Evolutionary conservation across 2,797 vertebrate genomes (phyloP), one percentile per base, ranked within the genome.

Genomic region (Florisuga fusca): DNA sequence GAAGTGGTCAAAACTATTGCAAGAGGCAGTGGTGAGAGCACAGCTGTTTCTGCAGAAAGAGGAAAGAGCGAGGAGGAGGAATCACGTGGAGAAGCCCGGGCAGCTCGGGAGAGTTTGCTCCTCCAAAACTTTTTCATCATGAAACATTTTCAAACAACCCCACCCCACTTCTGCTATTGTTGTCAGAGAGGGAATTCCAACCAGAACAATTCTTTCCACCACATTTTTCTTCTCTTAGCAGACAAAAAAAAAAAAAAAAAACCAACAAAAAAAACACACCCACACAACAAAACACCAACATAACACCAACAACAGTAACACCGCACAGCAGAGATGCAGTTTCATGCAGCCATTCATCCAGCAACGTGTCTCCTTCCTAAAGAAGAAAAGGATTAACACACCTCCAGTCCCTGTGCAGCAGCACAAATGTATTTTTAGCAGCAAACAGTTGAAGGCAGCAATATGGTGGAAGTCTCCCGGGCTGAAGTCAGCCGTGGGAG

Each of bases 141-240:
- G 57, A 74, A 87, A 61, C 87, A 25, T 61, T 85, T 66, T 83
- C 82, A 80, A 87, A 53, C 72, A 34, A 89, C 92, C 71, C 92
- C 94, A 94, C 95, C 95, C 90, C 80, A 2, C 1, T 7, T 63
- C 90, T 94, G 93, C 91, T 86, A 84, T 94, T 94, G 91, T 91
- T 95, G 94, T 94, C 87, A 72, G 76, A 51, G 51, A 95, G 90
- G 95, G 96, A 92, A 96, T 91, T 95, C 91, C 95, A 87, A 77
- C 19, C 72, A 90, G 92, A 84, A 85, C 81, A 75, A 93, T 72
- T 46, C 74, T 62, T 82, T 54, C 64, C 92, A 90, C 45, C 12
- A 10, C 84, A 23, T 83, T 88, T 53, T 87, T 76, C 84, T 66
- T 26, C 5, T 83, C 50, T 41, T 41, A 41, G 38, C 38, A 41